Percentiles rank a stretch among this genome's conserved stretches.
phyloP scores from a whole-genome alignment of 2,113 vertebrate genomes.

The Solenodon paradoxus region DNA sequence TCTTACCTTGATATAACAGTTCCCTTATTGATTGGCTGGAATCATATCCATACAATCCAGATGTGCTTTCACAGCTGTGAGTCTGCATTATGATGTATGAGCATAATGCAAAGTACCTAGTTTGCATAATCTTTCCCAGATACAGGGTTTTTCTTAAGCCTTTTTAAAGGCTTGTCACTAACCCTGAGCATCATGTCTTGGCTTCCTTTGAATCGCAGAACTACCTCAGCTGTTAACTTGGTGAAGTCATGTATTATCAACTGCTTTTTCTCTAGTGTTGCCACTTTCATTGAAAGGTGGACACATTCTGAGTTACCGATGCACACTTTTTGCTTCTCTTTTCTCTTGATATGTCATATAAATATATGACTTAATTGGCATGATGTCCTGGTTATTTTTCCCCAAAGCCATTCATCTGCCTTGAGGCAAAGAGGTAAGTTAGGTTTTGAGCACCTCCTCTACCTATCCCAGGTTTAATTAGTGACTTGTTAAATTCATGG shows the following conservation, averaged over 20 bases:
- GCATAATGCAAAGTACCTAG: conserved; percentile 44
- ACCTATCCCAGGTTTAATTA: not conserved
- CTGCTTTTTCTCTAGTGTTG: not conserved
- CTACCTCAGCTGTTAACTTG: conserved; percentile 15
- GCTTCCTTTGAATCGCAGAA: conserved; percentile 47
- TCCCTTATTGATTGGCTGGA: conserved; percentile 43
- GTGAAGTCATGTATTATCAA: not conserved
- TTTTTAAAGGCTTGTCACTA: conserved; percentile 43
- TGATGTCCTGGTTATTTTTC: not conserved
- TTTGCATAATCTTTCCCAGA: conserved; percentile 62
- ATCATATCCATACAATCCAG: conserved; percentile 26
- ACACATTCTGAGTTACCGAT: not conserved
- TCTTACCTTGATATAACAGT: conserved; percentile 43
- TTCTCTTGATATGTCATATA: not conserved
- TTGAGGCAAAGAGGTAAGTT: not conserved
- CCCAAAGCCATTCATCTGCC: not conserved
- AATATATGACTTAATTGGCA: not conserved
- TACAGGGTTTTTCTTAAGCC: conserved; percentile 36
- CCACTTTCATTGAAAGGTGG: not conserved
- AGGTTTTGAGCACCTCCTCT: not conserved
- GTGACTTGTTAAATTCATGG: not conserved
- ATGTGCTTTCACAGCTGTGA: conserved; percentile 58
- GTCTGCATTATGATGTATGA: conserved; percentile 43
- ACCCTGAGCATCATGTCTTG: conserved; percentile 37
- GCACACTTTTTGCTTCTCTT: not conserved